Conservation (phyloP, 2,888 invertebrate genomes). For the Biston stratarius region DNA sequence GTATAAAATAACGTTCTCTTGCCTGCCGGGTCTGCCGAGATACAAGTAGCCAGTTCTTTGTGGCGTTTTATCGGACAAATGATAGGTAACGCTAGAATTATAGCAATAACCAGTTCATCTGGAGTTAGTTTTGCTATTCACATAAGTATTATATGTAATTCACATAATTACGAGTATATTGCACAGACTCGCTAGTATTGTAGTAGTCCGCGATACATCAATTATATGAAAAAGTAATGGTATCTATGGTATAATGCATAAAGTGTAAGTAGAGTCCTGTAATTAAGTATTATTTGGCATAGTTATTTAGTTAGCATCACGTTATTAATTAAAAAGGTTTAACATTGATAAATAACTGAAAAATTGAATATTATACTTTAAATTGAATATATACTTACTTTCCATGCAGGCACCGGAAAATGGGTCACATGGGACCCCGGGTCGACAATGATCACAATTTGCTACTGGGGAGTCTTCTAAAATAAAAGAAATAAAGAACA, state of each 20-base stretch:
- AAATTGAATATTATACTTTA: constrained; percentile 18
- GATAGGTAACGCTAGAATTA: constrained; percentile 69
- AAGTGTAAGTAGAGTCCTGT: constrained; percentile 42
- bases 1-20: constrained; percentile 48
- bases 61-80: constrained; percentile 87
- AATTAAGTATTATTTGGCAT: constrained; percentile 38
- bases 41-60: constrained; percentile 79
- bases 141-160: constrained; percentile 60
- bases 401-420: constrained; percentile 93
- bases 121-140: constrained; percentile 85
- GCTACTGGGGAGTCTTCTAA: constrained; percentile 62
- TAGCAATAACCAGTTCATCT: constrained; percentile 85
- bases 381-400: constrained; percentile 87
- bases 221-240: constrained; percentile 63
- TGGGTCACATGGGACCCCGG: constrained; percentile 92
- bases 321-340: constrained; percentile 41
- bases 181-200: constrained; percentile 74
- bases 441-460: constrained; percentile 92
- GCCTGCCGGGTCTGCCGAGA: constrained; percentile 82
- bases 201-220: constrained; percentile 67
- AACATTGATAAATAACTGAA: constrained; percentile 46
- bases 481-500: constrained; percentile 15
- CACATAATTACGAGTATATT: constrained; percentile 49
- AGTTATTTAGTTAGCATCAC: constrained; percentile 41
- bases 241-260: constrained; percentile 51